Percentiles rank a stretch among this genome's conserved stretches.
Evolutionary conservation across 2,797 vertebrate species (phyloP).

Genomic region (Fistularia commersonii): DNA sequence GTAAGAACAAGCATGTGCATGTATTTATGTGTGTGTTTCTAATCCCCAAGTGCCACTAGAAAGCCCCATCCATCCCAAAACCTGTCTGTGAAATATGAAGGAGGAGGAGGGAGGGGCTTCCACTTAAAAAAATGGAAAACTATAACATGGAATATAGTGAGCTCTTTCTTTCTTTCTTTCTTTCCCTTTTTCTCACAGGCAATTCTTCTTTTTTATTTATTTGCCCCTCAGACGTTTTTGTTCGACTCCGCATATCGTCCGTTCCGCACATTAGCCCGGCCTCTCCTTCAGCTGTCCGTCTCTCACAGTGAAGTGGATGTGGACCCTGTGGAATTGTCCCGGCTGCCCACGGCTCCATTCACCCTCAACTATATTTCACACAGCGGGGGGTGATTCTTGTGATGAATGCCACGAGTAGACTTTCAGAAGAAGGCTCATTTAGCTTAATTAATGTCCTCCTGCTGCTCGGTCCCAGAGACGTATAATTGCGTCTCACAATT

Average conservation of each 20-base stretch:
- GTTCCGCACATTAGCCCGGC: conserved; percentile 44
- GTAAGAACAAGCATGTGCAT: conserved; percentile 26
- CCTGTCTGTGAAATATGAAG: conserved; percentile 53
- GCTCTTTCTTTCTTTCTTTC: conserved; percentile 15
- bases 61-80: conserved; percentile 46
- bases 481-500: conserved; percentile 39
- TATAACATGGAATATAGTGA: conserved; percentile 25
- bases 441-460: conserved; percentile 49
- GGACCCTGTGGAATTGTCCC: conserved; percentile 19
- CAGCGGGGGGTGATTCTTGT: conserved; percentile 29
- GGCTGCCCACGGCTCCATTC: conserved; percentile 27
- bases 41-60: conserved; percentile 50
- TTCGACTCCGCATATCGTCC: conserved; percentile 41
- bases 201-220: conserved; percentile 64
- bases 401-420: conserved; percentile 44
- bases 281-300: conserved; percentile 38
- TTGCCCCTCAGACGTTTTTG: conserved; percentile 46
- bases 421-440: conserved; percentile 42
- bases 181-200: conserved; percentile 9
- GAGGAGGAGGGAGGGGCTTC: conserved; percentile 16
- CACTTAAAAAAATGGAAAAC: conserved; percentile 35
- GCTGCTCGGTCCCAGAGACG: conserved; percentile 28
- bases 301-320: conserved; percentile 29
- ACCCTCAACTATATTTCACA: conserved; percentile 42
- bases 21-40: conserved; percentile 44